Percentiles rank a stretch among this genome's conserved stretches.
Conservation (phyloP, 2,888 invertebrate species). For the Lasioglossum figueresi region DNA sequence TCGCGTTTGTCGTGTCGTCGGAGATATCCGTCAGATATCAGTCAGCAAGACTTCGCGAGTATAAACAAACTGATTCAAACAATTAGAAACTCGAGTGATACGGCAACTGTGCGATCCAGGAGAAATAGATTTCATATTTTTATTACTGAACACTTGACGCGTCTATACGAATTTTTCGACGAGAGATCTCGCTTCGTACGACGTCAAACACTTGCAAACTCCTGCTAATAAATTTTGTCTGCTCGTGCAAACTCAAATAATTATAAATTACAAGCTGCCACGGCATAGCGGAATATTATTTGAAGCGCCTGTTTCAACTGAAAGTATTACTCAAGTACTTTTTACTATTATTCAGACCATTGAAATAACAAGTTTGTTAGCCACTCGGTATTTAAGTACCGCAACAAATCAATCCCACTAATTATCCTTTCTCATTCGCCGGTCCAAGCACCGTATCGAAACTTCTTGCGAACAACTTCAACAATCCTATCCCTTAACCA, state of each 20-base stretch:
- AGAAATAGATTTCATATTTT: background rate
- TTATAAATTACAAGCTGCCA: background rate
- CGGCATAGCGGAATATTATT: background rate
- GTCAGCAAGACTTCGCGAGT: no score
- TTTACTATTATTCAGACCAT: background rate
- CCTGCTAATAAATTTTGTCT: background rate
- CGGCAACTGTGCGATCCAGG: no score
- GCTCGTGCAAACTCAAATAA: background rate
- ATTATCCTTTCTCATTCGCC: background rate
- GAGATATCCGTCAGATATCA: no score
- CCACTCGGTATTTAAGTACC: background rate
- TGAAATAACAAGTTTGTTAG: background rate
- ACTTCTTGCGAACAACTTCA: background rate
- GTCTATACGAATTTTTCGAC: background rate
- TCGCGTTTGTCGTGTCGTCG: no score
- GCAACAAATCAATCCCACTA: background rate
- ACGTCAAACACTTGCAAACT: background rate
- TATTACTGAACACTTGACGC: no score
- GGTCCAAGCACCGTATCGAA: background rate
- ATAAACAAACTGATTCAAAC: no score
- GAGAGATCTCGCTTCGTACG: no score
- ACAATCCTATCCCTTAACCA: background rate
- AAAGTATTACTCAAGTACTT: background rate
- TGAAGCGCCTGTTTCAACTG: background rate
- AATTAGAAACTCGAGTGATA: no score